phyloP scores from a whole-genome alignment of 2,113 vertebrate genomes.

The Struthidea cinerea region DNA sequence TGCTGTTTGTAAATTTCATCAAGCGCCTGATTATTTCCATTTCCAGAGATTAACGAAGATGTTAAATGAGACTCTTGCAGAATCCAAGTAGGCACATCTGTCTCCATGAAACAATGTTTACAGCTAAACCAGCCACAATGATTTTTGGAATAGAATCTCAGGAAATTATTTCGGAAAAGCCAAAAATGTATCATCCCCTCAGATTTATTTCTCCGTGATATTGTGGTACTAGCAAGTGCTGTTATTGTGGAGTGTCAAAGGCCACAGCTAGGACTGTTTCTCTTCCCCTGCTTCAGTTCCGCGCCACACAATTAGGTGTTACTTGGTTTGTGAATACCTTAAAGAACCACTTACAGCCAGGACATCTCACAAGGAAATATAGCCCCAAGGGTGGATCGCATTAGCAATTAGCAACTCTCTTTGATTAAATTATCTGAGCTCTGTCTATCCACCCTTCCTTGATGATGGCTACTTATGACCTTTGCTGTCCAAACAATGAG shows the following conservation, averaged over 20 bases:
- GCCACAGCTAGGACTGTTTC: not conserved
- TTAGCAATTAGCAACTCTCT: not conserved
- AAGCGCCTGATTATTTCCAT: not conserved
- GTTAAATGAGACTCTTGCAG: conserved; percentile 13
- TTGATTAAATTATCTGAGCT: not conserved
- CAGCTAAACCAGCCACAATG: not conserved
- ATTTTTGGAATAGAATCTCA: conserved; percentile 32
- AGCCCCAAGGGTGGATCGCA: not conserved
- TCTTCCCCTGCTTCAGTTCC: not conserved
- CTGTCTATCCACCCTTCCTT: not conserved
- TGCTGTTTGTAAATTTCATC: conserved; percentile 47
- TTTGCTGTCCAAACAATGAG: not conserved
- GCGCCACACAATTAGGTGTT: not conserved
- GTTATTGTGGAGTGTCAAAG: not conserved
- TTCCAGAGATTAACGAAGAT: conserved; percentile 16
- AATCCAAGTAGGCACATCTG: conserved; percentile 39
- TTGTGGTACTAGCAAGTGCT: not conserved
- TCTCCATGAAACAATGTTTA: conserved; percentile 38
- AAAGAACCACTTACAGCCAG: not conserved
- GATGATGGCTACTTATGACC: not conserved
- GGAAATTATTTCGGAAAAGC: conserved; percentile 23
- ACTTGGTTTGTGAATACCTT: not conserved
- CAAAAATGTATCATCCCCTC: not conserved
- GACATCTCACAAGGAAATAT: not conserved
- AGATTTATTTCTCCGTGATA: not conserved